These are phyloP conservation scores for Eilema caniola DNA, from an alignment of 2,888 invertebrate species.

Conservation along the genomic window DNA sequence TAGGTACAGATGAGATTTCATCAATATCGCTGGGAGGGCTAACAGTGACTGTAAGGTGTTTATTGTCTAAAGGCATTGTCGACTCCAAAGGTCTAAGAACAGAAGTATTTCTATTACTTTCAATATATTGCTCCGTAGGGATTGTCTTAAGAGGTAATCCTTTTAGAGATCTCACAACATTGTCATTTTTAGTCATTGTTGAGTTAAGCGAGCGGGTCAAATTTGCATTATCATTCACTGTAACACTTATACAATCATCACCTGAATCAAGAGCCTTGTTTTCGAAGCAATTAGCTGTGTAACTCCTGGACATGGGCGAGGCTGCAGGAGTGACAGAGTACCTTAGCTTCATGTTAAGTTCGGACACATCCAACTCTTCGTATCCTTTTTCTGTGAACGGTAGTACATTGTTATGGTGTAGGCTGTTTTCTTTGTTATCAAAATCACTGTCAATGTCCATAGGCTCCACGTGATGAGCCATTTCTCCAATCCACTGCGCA, in stretches of 20 bases:
- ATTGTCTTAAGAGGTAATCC: constrained; percentile 69
- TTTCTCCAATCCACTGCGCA: constrained; percentile 52
- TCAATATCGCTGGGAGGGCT: constrained; percentile 62
- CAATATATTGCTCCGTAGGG: constrained; percentile 59
- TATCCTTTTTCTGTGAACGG: constrained; percentile 78
- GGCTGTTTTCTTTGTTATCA: constrained; percentile 80
- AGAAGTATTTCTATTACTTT: constrained; percentile 60
- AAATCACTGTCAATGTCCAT: constrained; percentile 81
- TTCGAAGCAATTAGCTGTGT: constrained; percentile 64
- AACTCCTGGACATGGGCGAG: constrained; percentile 81
- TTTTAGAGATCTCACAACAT: constrained; percentile 63
- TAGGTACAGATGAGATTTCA: constrained; percentile 71
- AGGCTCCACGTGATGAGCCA: constrained; percentile 77
- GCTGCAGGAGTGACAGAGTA: constrained; percentile 77
- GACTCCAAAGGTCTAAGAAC: constrained; percentile 62
- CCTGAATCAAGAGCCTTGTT: constrained; percentile 57
- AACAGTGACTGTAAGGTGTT: constrained; percentile 64
- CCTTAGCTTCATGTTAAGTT: constrained; percentile 80
- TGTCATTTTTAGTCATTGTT: constrained; percentile 65
- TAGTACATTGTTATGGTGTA: constrained; percentile 73
- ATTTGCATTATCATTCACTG: constrained; percentile 60
- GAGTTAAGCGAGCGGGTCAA: constrained; percentile 75
- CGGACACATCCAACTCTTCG: constrained; percentile 80
- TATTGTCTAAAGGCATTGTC: constrained; percentile 45
- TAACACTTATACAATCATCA: constrained; percentile 59